phyloP scores from a whole-genome alignment of 2,113 vertebrate genomes.

The Actenoides hombroni region DNA sequence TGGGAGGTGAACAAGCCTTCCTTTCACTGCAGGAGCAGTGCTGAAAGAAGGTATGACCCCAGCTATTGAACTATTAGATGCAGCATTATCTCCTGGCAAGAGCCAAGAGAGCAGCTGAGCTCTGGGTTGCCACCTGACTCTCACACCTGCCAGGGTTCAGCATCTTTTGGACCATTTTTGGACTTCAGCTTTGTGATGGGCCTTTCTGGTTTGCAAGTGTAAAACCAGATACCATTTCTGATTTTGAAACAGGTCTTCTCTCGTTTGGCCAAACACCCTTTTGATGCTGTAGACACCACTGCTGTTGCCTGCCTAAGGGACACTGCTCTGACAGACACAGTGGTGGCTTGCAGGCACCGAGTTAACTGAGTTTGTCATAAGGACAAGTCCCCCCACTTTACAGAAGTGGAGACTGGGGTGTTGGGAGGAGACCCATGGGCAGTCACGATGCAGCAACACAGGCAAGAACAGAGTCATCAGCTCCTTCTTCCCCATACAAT shows the following conservation, averaged over 20 bases:
- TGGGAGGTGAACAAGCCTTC: neutral
- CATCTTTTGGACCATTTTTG: neutral
- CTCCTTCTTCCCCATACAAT: neutral
- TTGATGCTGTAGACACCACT: fast-evolving
- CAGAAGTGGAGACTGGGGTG: fast-evolving
- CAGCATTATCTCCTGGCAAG: neutral
- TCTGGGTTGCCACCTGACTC: neutral
- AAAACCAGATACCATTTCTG: neutral
- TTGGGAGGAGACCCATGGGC: neutral
- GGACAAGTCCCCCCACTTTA: too few species aligned
- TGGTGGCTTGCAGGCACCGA: neutral
- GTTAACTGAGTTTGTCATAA: neutral
- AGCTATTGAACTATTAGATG: neutral
- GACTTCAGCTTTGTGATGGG: neutral
- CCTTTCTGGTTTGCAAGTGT: neutral
- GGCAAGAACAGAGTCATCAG: neutral
- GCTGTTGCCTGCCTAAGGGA: neutral
- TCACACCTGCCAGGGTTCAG: neutral
- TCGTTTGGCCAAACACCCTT: neutral
- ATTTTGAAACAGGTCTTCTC: neutral
- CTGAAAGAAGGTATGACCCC: neutral
- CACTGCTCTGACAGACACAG: fast-evolving
- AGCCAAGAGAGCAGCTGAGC: neutral
- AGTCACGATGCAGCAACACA: neutral
- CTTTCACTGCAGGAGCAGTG: neutral